A percentile compares a stretch with the other conserved stretches of the same genome.
These are phyloP conservation scores for Entomobrya proxima DNA, from an alignment of 2,888 invertebrate species.

Conservation along the genomic window DNA sequence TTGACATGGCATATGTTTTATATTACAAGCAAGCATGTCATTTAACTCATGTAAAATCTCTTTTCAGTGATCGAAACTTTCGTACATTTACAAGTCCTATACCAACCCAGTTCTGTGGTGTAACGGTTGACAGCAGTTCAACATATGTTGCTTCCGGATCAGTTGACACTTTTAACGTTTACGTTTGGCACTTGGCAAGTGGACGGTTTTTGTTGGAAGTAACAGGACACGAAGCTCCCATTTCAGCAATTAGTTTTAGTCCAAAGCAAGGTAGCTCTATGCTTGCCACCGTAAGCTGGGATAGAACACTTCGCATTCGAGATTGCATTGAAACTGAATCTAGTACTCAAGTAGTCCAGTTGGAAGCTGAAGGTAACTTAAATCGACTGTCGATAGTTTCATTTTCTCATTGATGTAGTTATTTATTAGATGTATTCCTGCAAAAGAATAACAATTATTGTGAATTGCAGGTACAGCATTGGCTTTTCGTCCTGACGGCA, in stretches of 20 bases:
- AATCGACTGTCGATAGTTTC: not conserved
- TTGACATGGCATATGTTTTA: not conserved
- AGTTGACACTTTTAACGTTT: conserved; percentile 95
- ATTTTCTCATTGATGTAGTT: not conserved
- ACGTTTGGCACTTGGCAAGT: conserved; percentile 95
- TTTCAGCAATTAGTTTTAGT: conserved; percentile 88
- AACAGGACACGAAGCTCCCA: conserved; percentile 94
- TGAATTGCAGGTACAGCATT: conserved; percentile 81
- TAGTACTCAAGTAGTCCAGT: conserved; percentile 87
- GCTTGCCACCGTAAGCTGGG: conserved; percentile 95
- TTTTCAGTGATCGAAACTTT: conserved; percentile 94
- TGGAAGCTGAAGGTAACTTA: conserved; percentile 83
- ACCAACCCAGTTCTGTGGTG: conserved; percentile 93
- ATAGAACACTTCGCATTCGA: conserved; percentile 94
- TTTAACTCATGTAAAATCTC: not conserved
- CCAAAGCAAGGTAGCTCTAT: conserved; percentile 85
- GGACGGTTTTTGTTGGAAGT: conserved; percentile 92
- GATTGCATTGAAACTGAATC: conserved; percentile 90
- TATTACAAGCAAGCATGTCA: not conserved
- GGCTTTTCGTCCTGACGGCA: conserved; percentile 91
- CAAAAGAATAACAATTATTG: not conserved
- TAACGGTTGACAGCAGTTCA: conserved; percentile 91
- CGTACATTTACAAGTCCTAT: conserved; percentile 94
- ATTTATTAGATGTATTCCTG: not conserved
- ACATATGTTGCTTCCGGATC: conserved; percentile 97